Conservation (phyloP, 2,113 vertebrate genomes). For the Trichechus manatus region DNA sequence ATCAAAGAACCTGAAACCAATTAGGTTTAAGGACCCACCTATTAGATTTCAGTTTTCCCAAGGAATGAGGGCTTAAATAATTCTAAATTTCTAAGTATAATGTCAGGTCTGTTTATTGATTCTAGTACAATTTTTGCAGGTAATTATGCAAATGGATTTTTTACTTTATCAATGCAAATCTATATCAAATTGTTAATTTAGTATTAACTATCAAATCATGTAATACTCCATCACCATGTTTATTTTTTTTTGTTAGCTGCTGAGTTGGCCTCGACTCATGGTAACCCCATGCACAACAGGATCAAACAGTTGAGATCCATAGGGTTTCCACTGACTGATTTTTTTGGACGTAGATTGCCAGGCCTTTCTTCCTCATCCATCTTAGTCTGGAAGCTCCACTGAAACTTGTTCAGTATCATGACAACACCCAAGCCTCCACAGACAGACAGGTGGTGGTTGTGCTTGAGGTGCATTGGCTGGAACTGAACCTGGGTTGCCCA, state of each 20-base stretch:
- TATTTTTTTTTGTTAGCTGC: background rate
- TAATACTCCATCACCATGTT: background rate
- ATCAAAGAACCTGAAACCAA: background rate
- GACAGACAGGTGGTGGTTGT: no score
- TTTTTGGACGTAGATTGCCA: no score
- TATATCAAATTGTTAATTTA: slow-evolving; percentile 41
- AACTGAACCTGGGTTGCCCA: no score
- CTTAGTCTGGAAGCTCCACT: no score
- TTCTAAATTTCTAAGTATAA: slow-evolving; percentile 37
- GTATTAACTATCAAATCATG: slow-evolving; percentile 30
- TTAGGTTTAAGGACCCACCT: slow-evolving; percentile 19
- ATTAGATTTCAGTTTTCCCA: slow-evolving; percentile 18
- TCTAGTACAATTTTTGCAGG: slow-evolving; percentile 17
- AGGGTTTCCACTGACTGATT: no score
- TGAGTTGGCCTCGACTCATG: no score
- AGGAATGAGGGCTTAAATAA: background rate
- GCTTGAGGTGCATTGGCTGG: no score
- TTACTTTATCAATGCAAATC: slow-evolving; percentile 18
- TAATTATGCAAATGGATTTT: background rate
- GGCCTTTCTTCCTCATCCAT: no score
- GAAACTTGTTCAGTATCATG: no score
- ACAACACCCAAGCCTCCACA: no score
- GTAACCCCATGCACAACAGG: no score
- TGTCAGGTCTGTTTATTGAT: slow-evolving; percentile 7
- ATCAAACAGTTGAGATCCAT: no score